These are phyloP conservation scores for Tineola bisselliella DNA, from an alignment of 2,888 invertebrate genomes.

Conservation along the genomic window DNA sequence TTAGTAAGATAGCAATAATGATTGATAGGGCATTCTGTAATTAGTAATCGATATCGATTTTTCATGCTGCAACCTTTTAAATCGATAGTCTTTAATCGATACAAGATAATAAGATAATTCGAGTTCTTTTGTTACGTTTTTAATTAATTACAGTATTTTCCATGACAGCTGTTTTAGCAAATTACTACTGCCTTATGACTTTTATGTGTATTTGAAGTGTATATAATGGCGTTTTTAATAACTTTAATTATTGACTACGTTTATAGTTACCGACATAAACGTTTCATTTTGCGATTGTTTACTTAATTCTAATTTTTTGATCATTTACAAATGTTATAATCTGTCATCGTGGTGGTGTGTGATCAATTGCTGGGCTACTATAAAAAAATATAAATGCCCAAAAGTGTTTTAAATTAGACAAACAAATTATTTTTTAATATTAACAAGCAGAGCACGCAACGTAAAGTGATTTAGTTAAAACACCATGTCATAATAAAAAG, in stretches of 20 bases:
- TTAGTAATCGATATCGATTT: constrained; percentile 27
- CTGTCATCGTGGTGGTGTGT: too few species aligned
- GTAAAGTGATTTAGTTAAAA: neutral
- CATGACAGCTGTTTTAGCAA: constrained; percentile 2
- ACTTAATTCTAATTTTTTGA: too few species aligned
- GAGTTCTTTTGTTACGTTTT: constrained; percentile 11
- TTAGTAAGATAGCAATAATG: constrained; percentile 23
- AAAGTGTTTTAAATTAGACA: too few species aligned
- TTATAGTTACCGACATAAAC: too few species aligned
- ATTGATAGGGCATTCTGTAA: constrained; percentile 33
- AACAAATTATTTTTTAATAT: neutral
- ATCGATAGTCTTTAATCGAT: constrained; percentile 34
- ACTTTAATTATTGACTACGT: neutral
- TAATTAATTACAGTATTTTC: neutral
- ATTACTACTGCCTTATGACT: neutral
- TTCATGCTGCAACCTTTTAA: constrained; percentile 34
- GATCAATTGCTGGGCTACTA: too few species aligned
- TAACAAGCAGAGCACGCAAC: neutral
- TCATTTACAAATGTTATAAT: too few species aligned
- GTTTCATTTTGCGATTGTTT: too few species aligned
- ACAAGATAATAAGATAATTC: constrained; percentile 17
- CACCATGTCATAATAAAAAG: neutral
- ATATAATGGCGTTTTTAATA: neutral
- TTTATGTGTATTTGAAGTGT: neutral
- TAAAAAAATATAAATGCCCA: too few species aligned